Conservation (phyloP, 2,888 invertebrate genomes). For the Caenorhabditis sp. region DNA sequence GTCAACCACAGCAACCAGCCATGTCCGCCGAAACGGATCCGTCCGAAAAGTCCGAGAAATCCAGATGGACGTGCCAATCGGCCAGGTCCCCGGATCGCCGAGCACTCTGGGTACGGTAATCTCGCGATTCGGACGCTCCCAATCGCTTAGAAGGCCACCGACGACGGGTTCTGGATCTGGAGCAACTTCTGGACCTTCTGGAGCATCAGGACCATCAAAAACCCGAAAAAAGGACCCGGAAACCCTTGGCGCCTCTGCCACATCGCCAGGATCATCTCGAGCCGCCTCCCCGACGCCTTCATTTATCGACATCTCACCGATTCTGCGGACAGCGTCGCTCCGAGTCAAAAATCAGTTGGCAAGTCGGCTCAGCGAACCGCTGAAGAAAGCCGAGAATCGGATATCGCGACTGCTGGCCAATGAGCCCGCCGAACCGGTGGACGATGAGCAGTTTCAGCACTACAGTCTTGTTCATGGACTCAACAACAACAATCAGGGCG, state of each 20-base stretch:
- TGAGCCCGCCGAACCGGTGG: neutral
- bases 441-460: constrained; percentile 62
- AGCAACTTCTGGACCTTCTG: no score
- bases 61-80: constrained; percentile 26
- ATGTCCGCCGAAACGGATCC: constrained; percentile 36
- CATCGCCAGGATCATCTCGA: constrained; percentile 21
- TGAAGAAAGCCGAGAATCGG: constrained; percentile 64
- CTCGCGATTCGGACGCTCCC: constrained; percentile 52
- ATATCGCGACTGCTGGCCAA: constrained; percentile 42
- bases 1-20: no score
- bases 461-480: constrained; percentile 60
- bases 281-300: constrained; percentile 44
- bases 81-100: constrained; percentile 3
- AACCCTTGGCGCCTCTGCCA: no score
- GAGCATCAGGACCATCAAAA: no score
- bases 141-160: constrained; percentile 48
- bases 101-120: constrained; percentile 44
- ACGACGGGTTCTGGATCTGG: neutral
- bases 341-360: constrained; percentile 69
- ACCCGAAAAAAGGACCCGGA: constrained; percentile 5
- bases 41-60: constrained; percentile 58
- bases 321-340: constrained; percentile 66
- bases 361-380: constrained; percentile 69
- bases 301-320: constrained; percentile 64
- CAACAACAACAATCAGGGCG: constrained; percentile 58